phyloP scores from a whole-genome alignment of 2,888 invertebrate species.

The Noctua pronuba region DNA sequence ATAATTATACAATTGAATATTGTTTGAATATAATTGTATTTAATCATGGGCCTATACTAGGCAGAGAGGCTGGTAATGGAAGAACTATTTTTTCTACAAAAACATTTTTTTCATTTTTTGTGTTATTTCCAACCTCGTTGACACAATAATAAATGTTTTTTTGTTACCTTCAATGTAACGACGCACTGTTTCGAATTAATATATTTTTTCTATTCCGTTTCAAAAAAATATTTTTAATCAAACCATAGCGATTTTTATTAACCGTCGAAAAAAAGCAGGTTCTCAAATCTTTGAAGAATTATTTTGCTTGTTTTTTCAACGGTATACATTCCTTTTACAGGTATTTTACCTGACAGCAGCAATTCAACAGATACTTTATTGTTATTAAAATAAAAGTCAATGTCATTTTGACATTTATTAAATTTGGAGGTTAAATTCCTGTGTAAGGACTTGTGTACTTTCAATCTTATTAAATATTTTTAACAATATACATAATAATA shows the following conservation, averaged over 20 bases:
- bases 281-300: neutral
- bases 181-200: conserved; percentile 3
- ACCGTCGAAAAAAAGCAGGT: too few species aligned
- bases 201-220: neutral
- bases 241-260: neutral
- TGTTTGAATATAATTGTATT: neutral
- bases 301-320: neutral
- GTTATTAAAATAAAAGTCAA: neutral
- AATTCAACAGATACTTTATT: neutral
- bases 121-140: neutral
- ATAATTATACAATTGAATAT: conserved; percentile 15
- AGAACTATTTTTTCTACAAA: rapidly evolving
- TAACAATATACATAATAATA: neutral
- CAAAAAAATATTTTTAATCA: neutral
- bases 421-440: neutral
- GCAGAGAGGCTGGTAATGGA: neutral
- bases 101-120: neutral
- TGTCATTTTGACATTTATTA: neutral
- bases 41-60: neutral
- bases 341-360: neutral
- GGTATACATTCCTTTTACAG: neutral
- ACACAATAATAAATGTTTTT: neutral
- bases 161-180: neutral
- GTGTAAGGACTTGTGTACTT: neutral
- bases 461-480: neutral